Evolutionary conservation across 2,888 invertebrate genomes (phyloP).

Genomic region (Drosophila limbata): DNA sequence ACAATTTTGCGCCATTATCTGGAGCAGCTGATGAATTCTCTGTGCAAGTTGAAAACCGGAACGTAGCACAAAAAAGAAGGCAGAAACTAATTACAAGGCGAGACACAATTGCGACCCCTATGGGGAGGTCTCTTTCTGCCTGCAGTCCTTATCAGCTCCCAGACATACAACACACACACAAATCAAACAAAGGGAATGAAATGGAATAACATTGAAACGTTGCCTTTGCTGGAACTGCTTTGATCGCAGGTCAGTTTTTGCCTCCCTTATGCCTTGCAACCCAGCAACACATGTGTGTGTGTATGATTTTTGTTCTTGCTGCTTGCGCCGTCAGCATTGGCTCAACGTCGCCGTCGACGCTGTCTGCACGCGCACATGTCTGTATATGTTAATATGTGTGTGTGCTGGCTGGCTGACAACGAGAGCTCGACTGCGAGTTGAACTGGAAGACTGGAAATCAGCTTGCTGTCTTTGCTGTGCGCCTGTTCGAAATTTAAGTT

Average conservation of each 20-base stretch:
- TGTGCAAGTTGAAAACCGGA: slow-evolving; percentile 48
- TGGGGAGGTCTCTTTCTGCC: slow-evolving; percentile 5
- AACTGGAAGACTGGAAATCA: slow-evolving; percentile 19
- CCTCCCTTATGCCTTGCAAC: slow-evolving; percentile 51
- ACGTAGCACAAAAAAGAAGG: slow-evolving; percentile 14
- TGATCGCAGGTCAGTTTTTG: slow-evolving; percentile 76
- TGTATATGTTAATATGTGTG: slow-evolving; percentile 20
- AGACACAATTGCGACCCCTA: slow-evolving; percentile 40
- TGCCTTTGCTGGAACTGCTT: slow-evolving; percentile 32
- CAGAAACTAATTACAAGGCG: slow-evolving; percentile 11
- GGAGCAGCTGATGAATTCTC: slow-evolving; percentile 39
- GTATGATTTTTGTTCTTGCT: slow-evolving; percentile 33
- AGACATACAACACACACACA: slow-evolving; percentile 16
- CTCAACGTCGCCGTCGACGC: slow-evolving; percentile 18
- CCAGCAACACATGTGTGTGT: slow-evolving; percentile 14
- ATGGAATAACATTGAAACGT: slow-evolving; percentile 22
- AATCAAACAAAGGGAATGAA: slow-evolving; percentile 28
- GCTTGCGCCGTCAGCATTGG: slow-evolving; percentile 30
- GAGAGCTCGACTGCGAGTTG: slow-evolving; percentile 45
- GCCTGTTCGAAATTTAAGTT: slow-evolving; percentile 84
- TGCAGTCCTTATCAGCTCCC: slow-evolving; percentile 32
- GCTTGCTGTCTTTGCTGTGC: slow-evolving; percentile 65
- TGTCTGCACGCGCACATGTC: slow-evolving; percentile 52
- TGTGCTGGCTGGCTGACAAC: slow-evolving; percentile 24
- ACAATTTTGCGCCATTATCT: not conserved